These are phyloP conservation scores for Chelonia mydas DNA, from an alignment of 2,797 vertebrate genomes.

Conservation along the genomic window DNA sequence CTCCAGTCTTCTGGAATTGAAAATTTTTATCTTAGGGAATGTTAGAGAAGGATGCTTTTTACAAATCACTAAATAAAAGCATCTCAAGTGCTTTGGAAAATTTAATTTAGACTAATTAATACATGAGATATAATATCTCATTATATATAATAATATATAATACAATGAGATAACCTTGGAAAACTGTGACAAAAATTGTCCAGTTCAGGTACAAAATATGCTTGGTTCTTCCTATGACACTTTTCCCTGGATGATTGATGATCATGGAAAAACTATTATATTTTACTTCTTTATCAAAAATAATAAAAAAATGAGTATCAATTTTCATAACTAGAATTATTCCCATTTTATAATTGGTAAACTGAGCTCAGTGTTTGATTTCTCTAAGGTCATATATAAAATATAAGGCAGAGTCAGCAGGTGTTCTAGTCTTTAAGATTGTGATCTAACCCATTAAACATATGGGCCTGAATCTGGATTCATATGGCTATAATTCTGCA, in stretches of 20 bases:
- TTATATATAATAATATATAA: too few relatives aligned
- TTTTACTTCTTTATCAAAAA: neutral
- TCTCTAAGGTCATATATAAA: neutral
- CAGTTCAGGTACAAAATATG: neutral
- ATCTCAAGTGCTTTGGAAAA: constrained; percentile 13
- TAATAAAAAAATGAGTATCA: neutral
- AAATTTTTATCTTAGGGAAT: neutral
- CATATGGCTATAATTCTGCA: neutral
- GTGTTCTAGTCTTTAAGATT: neutral
- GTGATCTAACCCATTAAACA: neutral
- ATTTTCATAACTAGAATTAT: neutral
- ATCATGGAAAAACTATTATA: neutral
- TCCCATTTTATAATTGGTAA: neutral
- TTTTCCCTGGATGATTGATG: neutral
- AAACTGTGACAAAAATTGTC: neutral
- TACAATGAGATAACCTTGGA: neutral
- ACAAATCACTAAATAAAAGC: neutral
- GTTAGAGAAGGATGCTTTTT: neutral
- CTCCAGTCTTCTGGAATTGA: neutral
- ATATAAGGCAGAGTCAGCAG: neutral
- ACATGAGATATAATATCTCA: neutral
- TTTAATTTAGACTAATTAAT: neutral
- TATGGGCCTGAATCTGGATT: neutral
- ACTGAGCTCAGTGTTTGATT: neutral
- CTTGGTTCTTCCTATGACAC: neutral